A percentile compares a stretch with the other conserved stretches of the same genome.
phyloP scores from a whole-genome alignment of 2,113 vertebrate genomes.

The Neoarius graeffei region DNA sequence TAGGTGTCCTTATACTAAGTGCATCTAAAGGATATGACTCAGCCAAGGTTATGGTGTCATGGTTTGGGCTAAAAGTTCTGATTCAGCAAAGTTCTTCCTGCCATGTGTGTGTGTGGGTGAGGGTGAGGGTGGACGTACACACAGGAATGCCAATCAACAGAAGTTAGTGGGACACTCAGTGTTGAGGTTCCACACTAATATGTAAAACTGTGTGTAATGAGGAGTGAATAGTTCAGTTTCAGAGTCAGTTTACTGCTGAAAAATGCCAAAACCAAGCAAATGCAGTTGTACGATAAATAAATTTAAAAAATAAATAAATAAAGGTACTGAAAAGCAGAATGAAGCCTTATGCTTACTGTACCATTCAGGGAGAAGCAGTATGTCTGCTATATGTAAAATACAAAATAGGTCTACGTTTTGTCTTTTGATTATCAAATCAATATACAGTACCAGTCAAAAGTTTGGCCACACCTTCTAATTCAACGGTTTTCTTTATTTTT shows the following conservation, averaged over 20 bases:
- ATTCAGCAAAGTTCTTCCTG: slow-evolving; percentile 64
- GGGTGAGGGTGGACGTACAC: background rate
- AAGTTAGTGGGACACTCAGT: slow-evolving; percentile 4
- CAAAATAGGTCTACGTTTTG: background rate
- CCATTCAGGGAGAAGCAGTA: background rate
- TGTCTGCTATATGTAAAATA: background rate
- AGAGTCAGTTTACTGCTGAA: slow-evolving; percentile 1
- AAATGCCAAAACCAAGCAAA: background rate
- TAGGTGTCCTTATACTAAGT: slow-evolving; percentile 11
- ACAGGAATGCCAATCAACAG: slow-evolving; percentile 28
- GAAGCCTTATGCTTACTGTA: background rate
- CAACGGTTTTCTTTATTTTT: no score
- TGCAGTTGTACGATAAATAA: background rate
- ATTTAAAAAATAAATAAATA: background rate
- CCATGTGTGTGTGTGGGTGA: slow-evolving; percentile 21
- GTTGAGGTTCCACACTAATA: background rate
- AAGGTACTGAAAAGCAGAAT: background rate
- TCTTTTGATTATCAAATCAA: background rate
- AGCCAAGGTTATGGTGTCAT: slow-evolving; percentile 39
- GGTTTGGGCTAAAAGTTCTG: slow-evolving; percentile 57
- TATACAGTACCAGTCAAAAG: background rate
- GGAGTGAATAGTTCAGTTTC: slow-evolving; percentile 25
- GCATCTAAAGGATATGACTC: slow-evolving; percentile 45
- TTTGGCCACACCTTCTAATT: no score
- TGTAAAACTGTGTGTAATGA: slow-evolving; percentile 14